Evolutionary conservation across 2,888 invertebrate genomes (phyloP).

Genomic region (Lithosia quadra): DNA sequence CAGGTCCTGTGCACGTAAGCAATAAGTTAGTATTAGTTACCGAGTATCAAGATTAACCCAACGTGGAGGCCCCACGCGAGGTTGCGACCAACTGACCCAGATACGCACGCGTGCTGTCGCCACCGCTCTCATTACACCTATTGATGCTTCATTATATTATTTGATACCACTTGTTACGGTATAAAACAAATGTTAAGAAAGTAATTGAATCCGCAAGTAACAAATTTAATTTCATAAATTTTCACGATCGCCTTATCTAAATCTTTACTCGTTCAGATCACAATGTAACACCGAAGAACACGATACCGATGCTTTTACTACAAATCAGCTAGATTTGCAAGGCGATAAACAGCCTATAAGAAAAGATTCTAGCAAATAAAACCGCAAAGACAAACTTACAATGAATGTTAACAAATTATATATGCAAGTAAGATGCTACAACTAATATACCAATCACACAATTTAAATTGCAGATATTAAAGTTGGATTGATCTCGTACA

Average conservation of each 20-base stretch:
- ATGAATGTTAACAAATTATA: no score
- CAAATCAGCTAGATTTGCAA: neutral
- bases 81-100: constrained; percentile 54
- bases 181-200: constrained; percentile 1
- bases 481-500: neutral
- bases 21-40: constrained; percentile 26
- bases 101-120: constrained; percentile 54
- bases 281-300: neutral
- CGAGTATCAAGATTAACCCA: constrained; percentile 52
- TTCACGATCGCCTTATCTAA: neutral
- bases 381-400: no score
- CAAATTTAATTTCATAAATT: neutral
- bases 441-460: neutral
- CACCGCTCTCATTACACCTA: constrained; percentile 46
- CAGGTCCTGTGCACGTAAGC: constrained; percentile 18
- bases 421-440: no score
- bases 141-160: constrained; percentile 38
- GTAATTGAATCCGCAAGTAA: neutral
- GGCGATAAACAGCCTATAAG: neutral
- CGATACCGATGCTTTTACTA: neutral
- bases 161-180: constrained; percentile 7
- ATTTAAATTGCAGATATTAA: neutral
- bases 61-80: constrained; percentile 42
- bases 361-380: no score
- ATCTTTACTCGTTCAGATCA: neutral